phyloP scores from a whole-genome alignment of 2,797 vertebrate species.

The Selene dorsalis region DNA sequence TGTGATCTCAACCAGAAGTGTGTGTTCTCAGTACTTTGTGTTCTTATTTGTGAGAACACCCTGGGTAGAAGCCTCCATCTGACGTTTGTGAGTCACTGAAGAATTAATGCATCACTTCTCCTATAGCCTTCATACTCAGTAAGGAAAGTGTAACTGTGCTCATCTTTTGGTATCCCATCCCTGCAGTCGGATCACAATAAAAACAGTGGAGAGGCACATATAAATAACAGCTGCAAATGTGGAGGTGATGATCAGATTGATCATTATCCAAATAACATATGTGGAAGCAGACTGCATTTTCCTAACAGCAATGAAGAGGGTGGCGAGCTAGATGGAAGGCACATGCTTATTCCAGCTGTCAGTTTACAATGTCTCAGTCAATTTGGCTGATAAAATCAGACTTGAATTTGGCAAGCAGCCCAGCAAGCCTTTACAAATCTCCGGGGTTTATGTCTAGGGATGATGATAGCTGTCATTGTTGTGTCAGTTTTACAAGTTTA shows the following conservation, averaged over 20 bases:
- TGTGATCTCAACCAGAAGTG: constrained; percentile 34
- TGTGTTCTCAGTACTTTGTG: constrained; percentile 37
- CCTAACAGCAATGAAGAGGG: constrained; percentile 23
- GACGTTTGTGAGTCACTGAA: constrained; percentile 36
- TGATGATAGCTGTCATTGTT: constrained; percentile 19
- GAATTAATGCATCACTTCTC: constrained; percentile 31
- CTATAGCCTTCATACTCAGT: constrained; percentile 6
- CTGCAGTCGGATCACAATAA: background rate
- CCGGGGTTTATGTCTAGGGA: constrained; percentile 9
- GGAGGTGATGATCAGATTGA: constrained; percentile 13
- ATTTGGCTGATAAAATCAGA: constrained; percentile 33
- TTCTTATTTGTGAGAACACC: constrained; percentile 53
- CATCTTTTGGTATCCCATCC: background rate
- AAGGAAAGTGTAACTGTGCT: constrained; percentile 20
- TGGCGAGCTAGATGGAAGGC: constrained; percentile 12
- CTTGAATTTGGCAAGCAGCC: constrained; percentile 23
- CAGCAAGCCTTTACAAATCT: constrained; percentile 16
- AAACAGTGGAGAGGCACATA: constrained; percentile 15
- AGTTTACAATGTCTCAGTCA: constrained; percentile 31
- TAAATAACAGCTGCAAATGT: constrained; percentile 28
- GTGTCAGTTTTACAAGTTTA: constrained; percentile 1
- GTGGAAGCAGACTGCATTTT: constrained; percentile 42
- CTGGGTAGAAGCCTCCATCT: constrained; percentile 37
- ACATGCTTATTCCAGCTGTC: constrained; percentile 25
- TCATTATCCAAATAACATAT: constrained; percentile 23